Evolutionary conservation across 2,888 invertebrate species (phyloP), one percentile per base, ranked within the genome.

Genomic region (Philereme vetulata): DNA sequence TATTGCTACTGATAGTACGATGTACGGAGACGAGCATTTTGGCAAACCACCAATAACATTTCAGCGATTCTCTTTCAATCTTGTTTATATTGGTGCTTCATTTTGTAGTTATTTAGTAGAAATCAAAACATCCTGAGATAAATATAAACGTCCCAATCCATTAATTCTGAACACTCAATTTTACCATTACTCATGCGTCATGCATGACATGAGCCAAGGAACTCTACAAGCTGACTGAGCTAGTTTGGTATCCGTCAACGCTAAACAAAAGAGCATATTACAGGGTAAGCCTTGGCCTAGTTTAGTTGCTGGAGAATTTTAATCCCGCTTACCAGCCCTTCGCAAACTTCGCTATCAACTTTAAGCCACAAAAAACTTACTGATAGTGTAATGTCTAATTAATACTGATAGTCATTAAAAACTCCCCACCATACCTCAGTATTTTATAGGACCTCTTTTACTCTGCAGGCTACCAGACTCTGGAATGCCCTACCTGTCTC

Each of bases 221-320:
- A 51, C 45, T 38, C 46, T 33, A 34, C 34, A 34, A 11, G n/a
- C 46, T 34, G 36, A 45, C 33, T 32, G 36, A 51, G 51, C 49
- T 62, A 59, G 62, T 68, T 54, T 45, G 47, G 56, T 59, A 48
- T 10, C 51, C 33, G 49, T 51, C 47, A 11, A 50, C 49, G 49
- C 51, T 46, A 44, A 61, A 61, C 64, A 62, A 66, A 62, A 59
- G 55, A 56, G 42, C 44, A 55, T 58, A 54, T 52, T 46, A 50
- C 56, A 64, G 55, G 56, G 46, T 46, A 51, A 56, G 46, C 67
- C 69, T 67, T 69, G 69, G 57, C 65, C 62, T 51, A 64, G 62
- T 56, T 69, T 43, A 34, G 49, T 51, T 40, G 54, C 38, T 8
- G 55, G 50, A 48, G 58, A 54, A 56, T 56, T 63, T 54, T 54